Base-by-base conservation (phyloP, 1,140 invertebrate species). In the Pachypsylla venusta region DNA sequence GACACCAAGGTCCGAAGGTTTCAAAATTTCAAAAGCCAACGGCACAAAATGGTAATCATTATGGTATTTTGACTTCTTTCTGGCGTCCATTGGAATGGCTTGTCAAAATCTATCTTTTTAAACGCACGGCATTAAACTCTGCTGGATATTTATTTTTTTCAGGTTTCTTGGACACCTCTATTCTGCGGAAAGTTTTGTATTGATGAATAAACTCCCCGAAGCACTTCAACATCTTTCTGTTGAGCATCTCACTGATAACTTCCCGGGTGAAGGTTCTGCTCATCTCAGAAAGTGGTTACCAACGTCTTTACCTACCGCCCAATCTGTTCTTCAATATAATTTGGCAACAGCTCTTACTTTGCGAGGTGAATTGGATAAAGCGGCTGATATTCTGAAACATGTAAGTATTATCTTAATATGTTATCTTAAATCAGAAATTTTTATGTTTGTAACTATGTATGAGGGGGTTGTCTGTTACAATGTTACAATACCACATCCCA, bases 121-220 rank as follows among this genome's bases (percentile, higher is more conserved):
- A n/a, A n/a, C n/a, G n/a, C n/a, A n/a, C n/a, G n/a, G n/a, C n/a
- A n/a, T n/a, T n/a, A n/a, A n/a, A n/a, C n/a, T n/a, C n/a, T n/a
- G n/a, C n/a, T n/a, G n/a, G n/a, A n/a, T n/a, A 39, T 56, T 39
- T 57, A 5, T 22, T 39, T 66, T 65, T 68, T 76, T 66, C 63
- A 89, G 86, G 70, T 81, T 92, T 60, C 74, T 94, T 60, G 89
- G 81, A 0, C 84, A 92, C 70, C 79, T 95, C 62, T 95, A 95
- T 71, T 83, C 86, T 19, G 89, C 88, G 0, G 92, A 97, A 72
- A 84, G 89, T 40, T 72, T 90, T n/a, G 82, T 95, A 62, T 79
- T 85, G 57, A 71, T 92, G 67, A 85, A 93, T 67, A 81, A 82
- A 74, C 83, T 90, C 42, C 74, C 77, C 2, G 89, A 94, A 71